Percentiles rank a stretch among this genome's conserved stretches.
phyloP scores from a whole-genome alignment of 2,797 vertebrate genomes.

The Sphaeramia orbicularis region DNA sequence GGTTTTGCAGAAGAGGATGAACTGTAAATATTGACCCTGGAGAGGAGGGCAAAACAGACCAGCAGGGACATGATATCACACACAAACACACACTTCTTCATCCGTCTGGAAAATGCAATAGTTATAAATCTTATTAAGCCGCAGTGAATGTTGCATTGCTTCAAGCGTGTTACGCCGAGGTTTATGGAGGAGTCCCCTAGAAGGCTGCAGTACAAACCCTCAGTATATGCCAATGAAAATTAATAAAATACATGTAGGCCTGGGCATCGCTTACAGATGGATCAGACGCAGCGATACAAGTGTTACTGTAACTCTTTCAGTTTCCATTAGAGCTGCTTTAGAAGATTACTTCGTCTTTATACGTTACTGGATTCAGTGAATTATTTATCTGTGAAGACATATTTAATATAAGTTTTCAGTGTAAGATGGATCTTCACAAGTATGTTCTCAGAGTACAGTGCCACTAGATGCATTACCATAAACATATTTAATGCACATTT shows the following conservation, averaged over 20 bases:
- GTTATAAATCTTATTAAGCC: slow-evolving; percentile 22
- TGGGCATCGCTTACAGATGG: not conserved
- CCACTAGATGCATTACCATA: too few species aligned
- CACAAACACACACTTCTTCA: slow-evolving; percentile 21
- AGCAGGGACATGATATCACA: slow-evolving; percentile 43
- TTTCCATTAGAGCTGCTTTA: not conserved
- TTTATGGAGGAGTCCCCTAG: not conserved
- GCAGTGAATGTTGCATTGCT: slow-evolving; percentile 36
- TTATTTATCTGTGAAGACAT: too few species aligned
- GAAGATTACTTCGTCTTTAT: not conserved
- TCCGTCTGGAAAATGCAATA: slow-evolving; percentile 38
- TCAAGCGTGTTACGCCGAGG: slow-evolving; percentile 4
- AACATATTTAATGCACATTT: too few species aligned
- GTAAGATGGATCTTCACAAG: not conserved
- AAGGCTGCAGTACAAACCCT: not conserved
- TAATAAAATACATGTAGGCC: not conserved
- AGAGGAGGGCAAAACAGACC: slow-evolving; percentile 59
- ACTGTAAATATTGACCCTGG: slow-evolving; percentile 80
- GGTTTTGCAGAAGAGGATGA: slow-evolving; percentile 67
- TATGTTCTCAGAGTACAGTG: too few species aligned
- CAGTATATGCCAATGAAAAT: not conserved
- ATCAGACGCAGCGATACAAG: not conserved
- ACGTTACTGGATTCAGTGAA: too few species aligned
- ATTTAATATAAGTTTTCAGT: too few species aligned
- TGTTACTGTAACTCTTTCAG: not conserved